Conservation (phyloP, 1,140 invertebrate species). For the Drepana arcuata region DNA sequence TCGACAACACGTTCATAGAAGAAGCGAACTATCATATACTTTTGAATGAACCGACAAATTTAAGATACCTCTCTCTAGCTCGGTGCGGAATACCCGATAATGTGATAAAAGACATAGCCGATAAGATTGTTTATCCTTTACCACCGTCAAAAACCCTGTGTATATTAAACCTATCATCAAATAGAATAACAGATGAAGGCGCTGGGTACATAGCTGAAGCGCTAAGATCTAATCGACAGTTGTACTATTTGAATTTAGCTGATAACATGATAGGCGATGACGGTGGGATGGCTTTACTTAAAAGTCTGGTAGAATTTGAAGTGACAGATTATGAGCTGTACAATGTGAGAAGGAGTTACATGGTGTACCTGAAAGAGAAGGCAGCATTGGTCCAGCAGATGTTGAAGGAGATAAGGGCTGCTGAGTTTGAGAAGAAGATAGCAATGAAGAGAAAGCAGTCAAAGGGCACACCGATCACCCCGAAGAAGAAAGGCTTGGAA, state of each 20-base stretch:
- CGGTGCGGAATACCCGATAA: slow-evolving; percentile 38
- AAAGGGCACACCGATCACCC: slow-evolving; percentile 2
- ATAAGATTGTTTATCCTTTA: slow-evolving; percentile 21
- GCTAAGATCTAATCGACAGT: slow-evolving; percentile 32
- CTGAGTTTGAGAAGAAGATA: slow-evolving; percentile 23
- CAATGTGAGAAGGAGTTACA: slow-evolving; percentile 15
- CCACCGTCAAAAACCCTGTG: slow-evolving; percentile 30
- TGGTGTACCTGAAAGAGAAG: slow-evolving; percentile 29
- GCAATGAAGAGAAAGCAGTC: slow-evolving; percentile 20
- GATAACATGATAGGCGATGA: slow-evolving; percentile 37
- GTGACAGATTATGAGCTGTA: slow-evolving; percentile 26
- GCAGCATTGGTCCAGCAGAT: too few species aligned
- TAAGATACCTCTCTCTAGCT: slow-evolving; percentile 33
- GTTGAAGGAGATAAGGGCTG: slow-evolving; percentile 22
- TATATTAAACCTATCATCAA: slow-evolving; percentile 38
- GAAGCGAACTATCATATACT: slow-evolving; percentile 38
- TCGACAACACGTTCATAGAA: slow-evolving; percentile 28
- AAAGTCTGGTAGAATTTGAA: slow-evolving; percentile 25
- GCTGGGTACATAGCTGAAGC: slow-evolving; percentile 25
- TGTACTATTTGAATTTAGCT: slow-evolving; percentile 40
- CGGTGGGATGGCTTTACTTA: slow-evolving; percentile 27
- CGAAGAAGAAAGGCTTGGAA: slow-evolving; percentile 20
- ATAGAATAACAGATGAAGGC: slow-evolving; percentile 43
- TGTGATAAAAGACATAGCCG: slow-evolving; percentile 23
- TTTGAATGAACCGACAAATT: slow-evolving; percentile 14